Evolutionary conservation across 2,113 vertebrate species (phyloP), one percentile per base, ranked within the genome.

Genomic region (Stigmatopora argus): DNA sequence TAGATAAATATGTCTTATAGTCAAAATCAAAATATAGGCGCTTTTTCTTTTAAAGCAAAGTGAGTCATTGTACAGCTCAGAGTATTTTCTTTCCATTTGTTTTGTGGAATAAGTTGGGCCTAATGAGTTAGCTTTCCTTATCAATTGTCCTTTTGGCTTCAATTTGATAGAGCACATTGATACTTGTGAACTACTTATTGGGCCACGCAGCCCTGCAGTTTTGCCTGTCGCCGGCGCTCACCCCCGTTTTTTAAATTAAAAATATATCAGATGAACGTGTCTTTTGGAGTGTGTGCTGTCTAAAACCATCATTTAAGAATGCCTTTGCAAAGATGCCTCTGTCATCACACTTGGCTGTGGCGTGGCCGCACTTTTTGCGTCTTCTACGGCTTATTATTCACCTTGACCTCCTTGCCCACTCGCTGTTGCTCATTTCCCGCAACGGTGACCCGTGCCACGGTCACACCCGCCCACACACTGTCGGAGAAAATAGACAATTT

Each of bases 381-480:
- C 18, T 64, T 69, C 46, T 61, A 51, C 63, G 64, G n/a, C 68
- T 75, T 64, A 57, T 47, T 67, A 65, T 66, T 84, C 80, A 83
- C 82, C 83, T 85, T 84, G 77, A 83, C 83, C 74, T 74, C 53
- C 41, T 19, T 67, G 68, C 53, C 71, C 65, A 65, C 63, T 73
- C 60, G 59, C 55, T 78, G 76, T 75, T 78, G 49, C 80, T 81
- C 80, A 84, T 86, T 83, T 81, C 79, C 73, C 65, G 70, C 64
- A 14, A n/a, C 69, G n/a, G 46, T 77, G 77, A 78, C 75, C 83
- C 74, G 38, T 77, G 78, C 81, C 77, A 65, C 70, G 7, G 12
- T 55, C 62, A 56, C 68, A 58, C 53, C 45, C 63, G 61, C 23
- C n/a, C 64, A 71, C 58, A 44, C 61, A 56, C 41, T 62, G 21